These are phyloP conservation scores for Mimas tiliae DNA, from an alignment of 2,888 invertebrate genomes.

Conservation along the genomic window DNA sequence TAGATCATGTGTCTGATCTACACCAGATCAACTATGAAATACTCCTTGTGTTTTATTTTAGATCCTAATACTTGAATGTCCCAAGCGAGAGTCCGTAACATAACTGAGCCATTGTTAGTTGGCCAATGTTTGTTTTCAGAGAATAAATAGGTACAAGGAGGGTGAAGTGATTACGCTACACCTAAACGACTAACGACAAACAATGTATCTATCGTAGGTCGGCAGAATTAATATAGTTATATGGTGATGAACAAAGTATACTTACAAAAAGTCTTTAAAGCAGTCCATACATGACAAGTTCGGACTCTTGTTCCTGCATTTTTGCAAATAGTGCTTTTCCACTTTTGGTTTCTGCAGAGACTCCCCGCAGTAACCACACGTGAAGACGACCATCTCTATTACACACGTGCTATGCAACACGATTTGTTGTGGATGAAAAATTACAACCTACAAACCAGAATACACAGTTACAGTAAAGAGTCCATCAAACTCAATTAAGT, in stretches of 20 bases:
- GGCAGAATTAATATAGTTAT: too few relatives aligned
- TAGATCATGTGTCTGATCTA: too few relatives aligned
- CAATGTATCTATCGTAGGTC: too few relatives aligned
- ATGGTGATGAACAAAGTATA: conserved; percentile 42
- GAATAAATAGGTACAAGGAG: too few relatives aligned
- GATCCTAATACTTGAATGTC: too few relatives aligned
- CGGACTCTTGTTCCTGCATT: conserved; percentile 88
- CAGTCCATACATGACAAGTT: conserved; percentile 97
- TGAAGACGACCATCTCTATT: conserved; percentile 94
- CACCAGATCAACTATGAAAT: too few relatives aligned
- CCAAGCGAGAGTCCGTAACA: too few relatives aligned
- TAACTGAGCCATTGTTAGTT: too few relatives aligned
- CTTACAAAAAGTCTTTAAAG: conserved; percentile 93
- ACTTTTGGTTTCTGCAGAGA: conserved; percentile 96
- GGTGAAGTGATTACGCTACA: too few relatives aligned
- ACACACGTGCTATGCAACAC: conserved; percentile 44
- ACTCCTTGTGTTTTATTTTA: too few relatives aligned
- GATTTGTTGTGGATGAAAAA: conserved; percentile 44
- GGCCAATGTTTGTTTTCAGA: too few relatives aligned
- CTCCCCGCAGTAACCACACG: conserved; percentile 96
- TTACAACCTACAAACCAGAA: conserved; percentile 30
- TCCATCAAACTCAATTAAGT: not conserved
- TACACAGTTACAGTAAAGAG: not conserved
- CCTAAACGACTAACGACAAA: too few relatives aligned
- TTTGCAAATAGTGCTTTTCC: conserved; percentile 92